Conservation (phyloP, 2,888 invertebrate species). For the Meloe dianella region DNA sequence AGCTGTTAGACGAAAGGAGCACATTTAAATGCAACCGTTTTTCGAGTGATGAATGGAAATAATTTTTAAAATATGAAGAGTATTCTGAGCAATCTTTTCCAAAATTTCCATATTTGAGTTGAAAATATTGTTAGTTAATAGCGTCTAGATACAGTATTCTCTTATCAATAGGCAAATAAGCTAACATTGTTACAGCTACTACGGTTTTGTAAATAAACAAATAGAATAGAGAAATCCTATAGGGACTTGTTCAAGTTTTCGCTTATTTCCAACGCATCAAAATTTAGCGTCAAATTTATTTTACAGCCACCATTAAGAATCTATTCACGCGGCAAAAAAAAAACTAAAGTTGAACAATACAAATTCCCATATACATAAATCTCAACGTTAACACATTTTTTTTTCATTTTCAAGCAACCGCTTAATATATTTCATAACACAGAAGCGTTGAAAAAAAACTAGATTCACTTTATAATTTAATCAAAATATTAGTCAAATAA, state of each 20-base stretch:
- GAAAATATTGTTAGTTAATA: background rate
- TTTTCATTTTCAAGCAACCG: background rate
- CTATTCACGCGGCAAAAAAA: background rate
- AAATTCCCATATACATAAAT: constrained; percentile 6
- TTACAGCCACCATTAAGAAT: background rate
- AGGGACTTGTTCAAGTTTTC: background rate
- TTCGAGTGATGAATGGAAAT: background rate
- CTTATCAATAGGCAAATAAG: background rate
- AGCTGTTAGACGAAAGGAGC: constrained; percentile 9
- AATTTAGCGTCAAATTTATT: background rate
- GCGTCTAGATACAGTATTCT: background rate
- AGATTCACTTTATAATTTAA: background rate
- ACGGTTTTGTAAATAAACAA: background rate
- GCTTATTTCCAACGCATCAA: background rate
- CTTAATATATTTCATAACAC: background rate
- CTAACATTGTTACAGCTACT: background rate
- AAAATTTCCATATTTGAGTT: background rate
- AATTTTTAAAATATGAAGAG: background rate
- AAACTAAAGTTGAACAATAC: constrained; percentile 4
- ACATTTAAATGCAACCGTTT: constrained; percentile 6
- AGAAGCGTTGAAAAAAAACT: background rate
- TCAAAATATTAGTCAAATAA: background rate
- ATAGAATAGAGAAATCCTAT: background rate
- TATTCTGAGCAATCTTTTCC: background rate
- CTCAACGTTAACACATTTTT: background rate